These are phyloP conservation scores for Habrosyne pyritoides DNA, from an alignment of 2,888 invertebrate species.

Conservation along the genomic window DNA sequence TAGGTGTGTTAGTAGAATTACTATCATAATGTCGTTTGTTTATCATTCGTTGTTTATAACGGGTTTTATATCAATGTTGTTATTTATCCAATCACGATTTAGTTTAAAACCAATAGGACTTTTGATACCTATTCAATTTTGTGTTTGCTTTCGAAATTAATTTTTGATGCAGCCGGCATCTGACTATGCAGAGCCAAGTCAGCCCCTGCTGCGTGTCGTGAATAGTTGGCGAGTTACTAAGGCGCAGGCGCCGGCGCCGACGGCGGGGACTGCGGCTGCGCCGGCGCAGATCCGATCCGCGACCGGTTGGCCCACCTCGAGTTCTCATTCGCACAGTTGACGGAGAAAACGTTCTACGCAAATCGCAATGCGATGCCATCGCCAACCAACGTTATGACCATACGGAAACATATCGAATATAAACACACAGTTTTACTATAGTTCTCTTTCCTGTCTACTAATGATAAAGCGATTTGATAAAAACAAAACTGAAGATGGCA, in stretches of 20 bases:
- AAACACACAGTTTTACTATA: background rate
- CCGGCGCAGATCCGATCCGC: constrained; percentile 3
- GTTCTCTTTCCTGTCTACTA: too few species aligned
- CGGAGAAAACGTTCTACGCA: background rate
- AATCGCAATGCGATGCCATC: background rate
- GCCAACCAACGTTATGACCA: background rate
- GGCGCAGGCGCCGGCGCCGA: background rate
- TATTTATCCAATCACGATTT: too few species aligned
- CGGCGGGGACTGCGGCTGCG: background rate
- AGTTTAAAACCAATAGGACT: too few species aligned
- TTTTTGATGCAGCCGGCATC: background rate
- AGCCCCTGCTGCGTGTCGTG: background rate
- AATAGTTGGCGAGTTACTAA: background rate
- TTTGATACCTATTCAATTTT: too few species aligned
- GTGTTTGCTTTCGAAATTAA: background rate
- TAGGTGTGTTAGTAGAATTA: background rate
- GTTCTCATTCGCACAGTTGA: background rate
- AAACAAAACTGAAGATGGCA: background rate
- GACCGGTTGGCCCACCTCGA: constrained; percentile 3
- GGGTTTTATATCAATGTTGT: too few species aligned
- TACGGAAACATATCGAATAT: background rate
- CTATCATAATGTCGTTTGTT: background rate
- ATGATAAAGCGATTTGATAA: background rate
- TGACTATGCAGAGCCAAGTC: background rate
- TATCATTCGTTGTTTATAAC: too few species aligned